Evolutionary conservation across 2,797 vertebrate genomes (phyloP).

Genomic region (Sebastiscus albofasciatus): DNA sequence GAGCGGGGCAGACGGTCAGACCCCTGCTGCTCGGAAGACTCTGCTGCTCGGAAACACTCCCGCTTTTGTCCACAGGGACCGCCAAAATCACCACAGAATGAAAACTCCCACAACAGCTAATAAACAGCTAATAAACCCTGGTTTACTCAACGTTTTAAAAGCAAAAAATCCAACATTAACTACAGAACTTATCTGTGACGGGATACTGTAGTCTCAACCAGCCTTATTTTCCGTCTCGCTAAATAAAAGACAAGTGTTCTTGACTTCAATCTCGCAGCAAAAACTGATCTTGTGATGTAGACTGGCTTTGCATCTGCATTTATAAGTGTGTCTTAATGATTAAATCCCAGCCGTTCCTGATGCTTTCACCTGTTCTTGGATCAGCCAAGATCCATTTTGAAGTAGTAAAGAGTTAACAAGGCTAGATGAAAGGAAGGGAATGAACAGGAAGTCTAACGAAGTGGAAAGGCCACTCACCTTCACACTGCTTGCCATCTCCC

Average conservation of each 20-base stretch:
- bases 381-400: not conserved
- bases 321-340: not conserved
- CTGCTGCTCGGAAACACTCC: not conserved
- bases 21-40: too few relatives aligned
- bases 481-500: slow-evolving; percentile 93
- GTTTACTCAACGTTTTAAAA: not conserved
- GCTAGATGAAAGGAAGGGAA: not conserved
- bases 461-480: slow-evolving; percentile 84
- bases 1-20: too few relatives aligned
- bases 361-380: not conserved
- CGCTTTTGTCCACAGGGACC: too few relatives aligned
- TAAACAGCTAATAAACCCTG: not conserved
- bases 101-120: not conserved
- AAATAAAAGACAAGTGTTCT: not conserved
- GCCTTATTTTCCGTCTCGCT: not conserved
- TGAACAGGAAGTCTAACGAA: not conserved
- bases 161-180: not conserved
- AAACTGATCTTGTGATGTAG: not conserved
- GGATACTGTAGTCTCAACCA: not conserved
- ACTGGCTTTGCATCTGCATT: not conserved
- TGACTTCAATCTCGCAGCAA: not conserved
- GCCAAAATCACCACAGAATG: not conserved
- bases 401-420: not conserved
- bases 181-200: not conserved
- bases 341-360: not conserved